A percentile compares a stretch with the other conserved stretches of the same genome.
Evolutionary conservation across 1,140 invertebrate genomes (phyloP).

Genomic region (Onthophagus taurus): DNA sequence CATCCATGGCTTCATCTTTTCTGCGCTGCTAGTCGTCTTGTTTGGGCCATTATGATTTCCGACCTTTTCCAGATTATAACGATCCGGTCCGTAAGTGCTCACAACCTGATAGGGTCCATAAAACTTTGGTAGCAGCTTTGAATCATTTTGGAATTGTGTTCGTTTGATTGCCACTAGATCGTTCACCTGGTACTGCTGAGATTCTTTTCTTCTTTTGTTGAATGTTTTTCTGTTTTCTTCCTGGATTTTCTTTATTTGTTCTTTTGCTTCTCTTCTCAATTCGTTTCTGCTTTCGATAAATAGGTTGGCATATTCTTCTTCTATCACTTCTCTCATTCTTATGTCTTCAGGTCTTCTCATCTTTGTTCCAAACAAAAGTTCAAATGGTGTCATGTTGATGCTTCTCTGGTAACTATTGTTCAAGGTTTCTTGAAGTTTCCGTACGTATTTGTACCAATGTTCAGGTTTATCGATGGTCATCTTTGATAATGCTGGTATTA

Average conservation of each 20-base stretch:
- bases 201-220: constrained; percentile 18
- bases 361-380: constrained; percentile 28
- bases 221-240: constrained; percentile 28
- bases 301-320: constrained; percentile 12
- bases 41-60: no score
- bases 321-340: constrained; percentile 17
- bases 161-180: constrained; percentile 36
- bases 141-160: constrained; percentile 31
- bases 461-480: no score
- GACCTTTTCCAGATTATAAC: no score
- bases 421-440: no score
- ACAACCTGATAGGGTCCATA: constrained; percentile 36
- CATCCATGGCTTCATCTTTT: no score
- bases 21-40: no score
- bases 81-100: no score
- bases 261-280: constrained; percentile 21
- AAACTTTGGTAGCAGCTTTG: constrained; percentile 34
- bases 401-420: no score
- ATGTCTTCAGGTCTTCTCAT: constrained; percentile 26
- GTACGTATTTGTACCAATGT: no score
- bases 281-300: constrained; percentile 21
- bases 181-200: constrained; percentile 22
- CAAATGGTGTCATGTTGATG: constrained; percentile 29
- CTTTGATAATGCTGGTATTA: no score
- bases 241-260: constrained; percentile 28